Evolutionary conservation across 1,140 invertebrate genomes (phyloP).

Genomic region (Ditylenchus dipsaci): DNA sequence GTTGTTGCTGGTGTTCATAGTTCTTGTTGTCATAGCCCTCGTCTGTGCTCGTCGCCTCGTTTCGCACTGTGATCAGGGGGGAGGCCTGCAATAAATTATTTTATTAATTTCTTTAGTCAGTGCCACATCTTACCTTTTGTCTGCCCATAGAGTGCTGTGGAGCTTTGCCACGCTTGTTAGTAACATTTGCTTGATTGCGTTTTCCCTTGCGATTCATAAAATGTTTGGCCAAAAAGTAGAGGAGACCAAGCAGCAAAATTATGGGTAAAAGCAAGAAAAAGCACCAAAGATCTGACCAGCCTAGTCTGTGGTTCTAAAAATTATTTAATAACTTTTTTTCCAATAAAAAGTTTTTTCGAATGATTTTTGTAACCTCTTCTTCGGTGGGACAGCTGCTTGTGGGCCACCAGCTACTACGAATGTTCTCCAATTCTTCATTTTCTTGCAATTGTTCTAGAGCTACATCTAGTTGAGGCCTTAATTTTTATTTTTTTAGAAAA

Average conservation of each 20-base stretch:
- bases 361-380: neutral
- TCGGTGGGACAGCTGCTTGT: neutral
- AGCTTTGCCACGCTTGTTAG: neutral
- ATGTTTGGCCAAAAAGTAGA: neutral
- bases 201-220: neutral
- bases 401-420: neutral
- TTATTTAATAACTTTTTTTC: neutral
- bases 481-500: neutral
- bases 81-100: neutral
- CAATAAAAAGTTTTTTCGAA: neutral
- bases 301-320: neutral
- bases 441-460: neutral
- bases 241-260: neutral
- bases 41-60: neutral
- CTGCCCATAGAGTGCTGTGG: neutral
- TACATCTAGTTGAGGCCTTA: neutral
- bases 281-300: neutral
- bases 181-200: neutral
- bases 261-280: neutral
- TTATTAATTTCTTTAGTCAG: neutral
- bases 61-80: neutral
- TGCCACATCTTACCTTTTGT: neutral
- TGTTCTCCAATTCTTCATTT: neutral
- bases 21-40: constrained; percentile 1
- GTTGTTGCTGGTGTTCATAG: neutral